These are phyloP conservation scores for Hemaris fuciformis DNA, from an alignment of 2,888 invertebrate species.

Conservation along the genomic window DNA sequence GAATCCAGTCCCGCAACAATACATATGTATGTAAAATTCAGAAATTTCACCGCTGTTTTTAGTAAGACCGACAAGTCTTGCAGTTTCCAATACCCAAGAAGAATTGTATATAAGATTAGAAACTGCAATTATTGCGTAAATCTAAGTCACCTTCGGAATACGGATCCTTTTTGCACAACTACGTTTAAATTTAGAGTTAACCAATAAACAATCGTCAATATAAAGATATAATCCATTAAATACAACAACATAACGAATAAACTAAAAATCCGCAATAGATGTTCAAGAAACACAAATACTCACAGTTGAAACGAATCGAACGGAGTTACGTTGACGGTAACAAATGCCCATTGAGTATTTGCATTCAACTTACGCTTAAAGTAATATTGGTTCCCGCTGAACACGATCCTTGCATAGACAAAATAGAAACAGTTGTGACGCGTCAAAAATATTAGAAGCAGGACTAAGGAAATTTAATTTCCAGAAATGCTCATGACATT, in stretches of 20 bases:
- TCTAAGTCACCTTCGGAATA: too few species aligned
- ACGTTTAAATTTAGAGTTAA: slow-evolving; percentile 53
- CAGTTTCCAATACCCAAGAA: too few species aligned
- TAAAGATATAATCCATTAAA: slow-evolving; percentile 76
- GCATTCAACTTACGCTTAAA: slow-evolving; percentile 64
- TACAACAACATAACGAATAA: slow-evolving; percentile 78
- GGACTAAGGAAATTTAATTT: slow-evolving; percentile 63
- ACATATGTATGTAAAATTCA: too few species aligned
- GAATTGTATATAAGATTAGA: too few species aligned
- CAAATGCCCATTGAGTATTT: slow-evolving; percentile 71
- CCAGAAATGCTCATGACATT: slow-evolving; percentile 37
- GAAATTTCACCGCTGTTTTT: too few species aligned
- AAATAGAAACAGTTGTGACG: slow-evolving; percentile 43
- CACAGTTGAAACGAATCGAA: slow-evolving; percentile 48
- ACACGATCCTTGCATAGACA: slow-evolving; percentile 33
- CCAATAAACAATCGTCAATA: slow-evolving; percentile 67
- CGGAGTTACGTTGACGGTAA: slow-evolving; percentile 46
- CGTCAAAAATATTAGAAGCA: slow-evolving; percentile 51
- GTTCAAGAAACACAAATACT: slow-evolving; percentile 74
- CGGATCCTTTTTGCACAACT: too few species aligned
- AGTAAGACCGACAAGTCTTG: too few species aligned
- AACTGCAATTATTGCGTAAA: too few species aligned
- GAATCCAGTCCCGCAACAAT: too few species aligned
- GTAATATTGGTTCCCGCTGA: slow-evolving; percentile 22
- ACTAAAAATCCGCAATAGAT: slow-evolving; percentile 50